phyloP scores from a whole-genome alignment of 2,888 invertebrate species.

The Luperina nickerlii region DNA sequence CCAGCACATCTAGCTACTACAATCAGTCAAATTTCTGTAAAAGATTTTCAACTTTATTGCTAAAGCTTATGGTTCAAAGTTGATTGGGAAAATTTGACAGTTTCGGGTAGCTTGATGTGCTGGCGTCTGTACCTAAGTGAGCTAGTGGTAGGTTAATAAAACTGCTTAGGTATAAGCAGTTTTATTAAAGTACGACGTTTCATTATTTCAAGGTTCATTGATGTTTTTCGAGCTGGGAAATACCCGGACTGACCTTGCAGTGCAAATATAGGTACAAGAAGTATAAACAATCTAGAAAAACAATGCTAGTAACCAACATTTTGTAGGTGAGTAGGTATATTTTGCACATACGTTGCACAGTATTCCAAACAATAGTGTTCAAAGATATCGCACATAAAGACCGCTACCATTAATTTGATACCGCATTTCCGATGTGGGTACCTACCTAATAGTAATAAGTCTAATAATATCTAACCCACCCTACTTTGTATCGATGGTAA shows the following conservation, averaged over 20 bases:
- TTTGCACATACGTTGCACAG: not conserved
- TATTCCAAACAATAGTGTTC: conserved; percentile 1
- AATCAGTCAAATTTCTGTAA: too few species aligned
- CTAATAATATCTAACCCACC: not conserved
- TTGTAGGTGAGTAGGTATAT: conserved; percentile 26
- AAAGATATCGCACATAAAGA: not conserved
- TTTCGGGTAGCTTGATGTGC: too few species aligned
- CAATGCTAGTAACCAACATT: conserved; percentile 8
- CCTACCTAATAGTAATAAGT: conserved; percentile 13
- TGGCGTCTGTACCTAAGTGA: too few species aligned
- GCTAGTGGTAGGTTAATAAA: not conserved
- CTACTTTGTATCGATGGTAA: conserved; percentile 21
- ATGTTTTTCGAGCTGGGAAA: conserved; percentile 23
- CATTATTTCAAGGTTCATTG: conserved; percentile 18
- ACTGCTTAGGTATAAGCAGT: too few species aligned
- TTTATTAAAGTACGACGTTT: conserved; percentile 2
- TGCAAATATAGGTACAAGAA: conserved; percentile 32
- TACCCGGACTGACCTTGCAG: conserved; percentile 31
- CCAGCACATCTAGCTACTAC: too few species aligned
- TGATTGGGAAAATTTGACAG: too few species aligned
- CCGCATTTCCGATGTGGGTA: conserved; percentile 7
- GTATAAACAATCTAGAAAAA: conserved; percentile 13
- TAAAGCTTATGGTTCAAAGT: too few species aligned
- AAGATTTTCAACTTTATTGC: too few species aligned
- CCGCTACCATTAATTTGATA: conserved; percentile 22